Evolutionary conservation across 2,888 invertebrate species (phyloP), one percentile per base, ranked within the genome.

Genomic region (Orthonychiurus folsomi): DNA sequence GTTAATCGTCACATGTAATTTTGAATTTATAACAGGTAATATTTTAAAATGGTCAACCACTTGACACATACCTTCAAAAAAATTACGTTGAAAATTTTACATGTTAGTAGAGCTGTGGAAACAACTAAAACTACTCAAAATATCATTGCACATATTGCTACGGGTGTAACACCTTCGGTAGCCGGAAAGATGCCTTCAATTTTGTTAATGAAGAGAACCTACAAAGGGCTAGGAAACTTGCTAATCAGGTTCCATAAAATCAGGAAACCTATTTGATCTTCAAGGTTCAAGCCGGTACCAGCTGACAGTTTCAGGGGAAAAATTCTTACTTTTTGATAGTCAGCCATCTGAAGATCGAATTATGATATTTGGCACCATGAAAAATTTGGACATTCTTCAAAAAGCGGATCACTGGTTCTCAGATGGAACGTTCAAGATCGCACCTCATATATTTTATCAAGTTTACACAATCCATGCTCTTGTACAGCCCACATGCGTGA

Each of bases 401-500:
- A 52, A 52, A 12, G 3, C 60, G 24, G 3, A 20, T 20, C 24
- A 63, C 52, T 63, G 60, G 60, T 61, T 37, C 48, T 5, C 48
- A 15, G 55, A 55, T 61, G 55, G 60, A 12, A 63, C 55, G 23
- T 63, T 63, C 24, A 53, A 61, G 37, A 1, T 53, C 15, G 60
- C 50, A n/a, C 54, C 63, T 20, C 23, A 52, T 1, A 54, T 55
- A 23, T 61, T 63, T 54, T 63, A 55, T 47, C 63, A 63, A 53
- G 53, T 63, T 52, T 54, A 20, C 47, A 54, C 62, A 18, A 59
- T 59, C 27, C 62, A 62, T 54, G 47, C 15, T 37, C n/a, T n/a
- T n/a, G 18, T 52, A 15, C 37, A 24, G 20, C 50, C 37, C 21
- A n/a, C 59, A 37, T 3, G 28, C 28, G 50, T 54, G n/a, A 55